Evolutionary conservation across 2,797 vertebrate genomes (phyloP), one percentile per base, ranked within the genome.

Genomic region (Ctenosaura bakeri): DNA sequence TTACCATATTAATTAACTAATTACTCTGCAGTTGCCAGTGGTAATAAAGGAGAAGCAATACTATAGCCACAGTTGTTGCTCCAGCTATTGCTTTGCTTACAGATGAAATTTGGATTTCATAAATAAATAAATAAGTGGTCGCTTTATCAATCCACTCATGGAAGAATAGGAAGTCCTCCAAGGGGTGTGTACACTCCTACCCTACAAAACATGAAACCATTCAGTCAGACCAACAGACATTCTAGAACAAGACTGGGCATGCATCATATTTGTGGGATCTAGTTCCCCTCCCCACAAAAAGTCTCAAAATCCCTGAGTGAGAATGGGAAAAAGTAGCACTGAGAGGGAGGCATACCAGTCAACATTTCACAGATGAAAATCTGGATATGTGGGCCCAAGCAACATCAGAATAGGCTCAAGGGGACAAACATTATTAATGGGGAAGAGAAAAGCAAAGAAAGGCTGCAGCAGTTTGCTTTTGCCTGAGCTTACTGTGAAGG

Each of bases 1-100:
- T 95, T 94, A 90, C 88, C 91, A 94, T 94, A 95, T 94, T 95
- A 96, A 97, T 96, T 97, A 95, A 78, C 78, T 95, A 96, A 95
- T 92, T 96, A 94, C 74, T 84, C 83, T 90, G 92, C 95, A 91
- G 80, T 88, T 95, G 92, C 94, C 84, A 93, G 78, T 93, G 88
- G 87, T 93, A 78, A 95, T 96, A 93, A 94, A 94, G 92, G 86
- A 24, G 94, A 91, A 90, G 89, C 76, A 86, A 85, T 91, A 85
- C 7, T 88, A 35, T 35, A 90, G 1, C 74, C 32, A 93, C 81
- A 94, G 88, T 66, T 89, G 29, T 91, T 89, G 83, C 64, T 32
- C 95, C 77, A 93, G 59, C 0, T 69, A 32, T 89, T 64, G 38
- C 76, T 89, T 79, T 77, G 80, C 71, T 90, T 90, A 87, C 90